Evolutionary conservation across 1,140 invertebrate genomes (phyloP).

Genomic region (Drosophila rhopaloa): DNA sequence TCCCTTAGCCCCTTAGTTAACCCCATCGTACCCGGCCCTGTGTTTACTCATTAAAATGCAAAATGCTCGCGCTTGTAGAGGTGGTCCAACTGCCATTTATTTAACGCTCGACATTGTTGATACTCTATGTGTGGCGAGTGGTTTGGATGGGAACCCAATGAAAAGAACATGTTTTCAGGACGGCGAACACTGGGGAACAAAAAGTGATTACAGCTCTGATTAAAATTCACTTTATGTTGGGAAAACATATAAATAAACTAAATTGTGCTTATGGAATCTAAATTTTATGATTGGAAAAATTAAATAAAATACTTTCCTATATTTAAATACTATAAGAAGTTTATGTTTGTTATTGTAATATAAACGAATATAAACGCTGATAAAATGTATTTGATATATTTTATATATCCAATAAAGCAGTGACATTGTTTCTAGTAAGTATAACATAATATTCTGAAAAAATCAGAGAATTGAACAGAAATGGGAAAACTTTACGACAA

Average conservation of each 20-base stretch:
- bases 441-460: no score
- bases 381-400: no score
- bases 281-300: no score
- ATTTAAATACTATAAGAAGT: no score
- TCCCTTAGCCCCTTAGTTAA: not conserved
- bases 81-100: slow-evolving; percentile 32
- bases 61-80: slow-evolving; percentile 56
- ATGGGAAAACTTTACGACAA: no score
- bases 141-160: slow-evolving; percentile 17
- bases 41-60: slow-evolving; percentile 80
- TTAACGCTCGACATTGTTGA: slow-evolving; percentile 47
- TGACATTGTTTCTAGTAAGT: no score
- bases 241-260: not conserved
- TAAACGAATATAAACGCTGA: no score
- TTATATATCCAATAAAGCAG: no score
- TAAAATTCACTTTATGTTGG: not conserved
- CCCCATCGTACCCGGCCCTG: slow-evolving; percentile 1
- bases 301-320: no score
- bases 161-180: slow-evolving; percentile 11
- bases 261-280: not conserved
- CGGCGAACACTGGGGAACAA: not conserved
- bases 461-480: no score
- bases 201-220: not conserved
- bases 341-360: no score
- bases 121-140: slow-evolving; percentile 27